Evolutionary conservation across 1,140 invertebrate species (phyloP).

Genomic region (Drosophila lacteicornis): DNA sequence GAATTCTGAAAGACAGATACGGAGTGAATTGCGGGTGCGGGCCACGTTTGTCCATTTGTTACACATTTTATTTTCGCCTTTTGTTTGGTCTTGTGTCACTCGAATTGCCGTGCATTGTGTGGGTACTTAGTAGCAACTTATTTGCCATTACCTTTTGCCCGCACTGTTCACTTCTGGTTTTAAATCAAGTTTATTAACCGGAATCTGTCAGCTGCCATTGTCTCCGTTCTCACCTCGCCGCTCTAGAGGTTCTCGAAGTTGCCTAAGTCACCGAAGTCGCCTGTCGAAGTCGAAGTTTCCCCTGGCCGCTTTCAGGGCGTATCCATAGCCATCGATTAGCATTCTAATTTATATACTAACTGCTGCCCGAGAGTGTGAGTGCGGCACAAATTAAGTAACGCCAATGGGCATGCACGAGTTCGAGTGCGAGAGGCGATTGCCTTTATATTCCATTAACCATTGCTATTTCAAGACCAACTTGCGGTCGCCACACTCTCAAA

Average conservation of each 20-base stretch:
- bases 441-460: slow-evolving; percentile 22
- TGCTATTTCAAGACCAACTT: slow-evolving; percentile 57
- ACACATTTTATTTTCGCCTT: slow-evolving; percentile 65
- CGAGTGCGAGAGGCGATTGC: slow-evolving; percentile 19
- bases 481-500: slow-evolving; percentile 8
- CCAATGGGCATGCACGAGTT: slow-evolving; percentile 73
- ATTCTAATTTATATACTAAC: slow-evolving; percentile 83
- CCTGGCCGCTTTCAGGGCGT: slow-evolving; percentile 68
- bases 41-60: slow-evolving; percentile 72
- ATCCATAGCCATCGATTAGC: slow-evolving; percentile 78
- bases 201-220: slow-evolving; percentile 69
- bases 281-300: slow-evolving; percentile 15
- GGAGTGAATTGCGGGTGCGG: slow-evolving; percentile 57
- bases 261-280: neutral
- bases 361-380: slow-evolving; percentile 36
- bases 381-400: slow-evolving; percentile 66
- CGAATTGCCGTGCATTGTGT: slow-evolving; percentile 41
- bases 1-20: slow-evolving; percentile 1
- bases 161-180: slow-evolving; percentile 74
- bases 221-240: slow-evolving; percentile 21
- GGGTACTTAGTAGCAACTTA: slow-evolving; percentile 76
- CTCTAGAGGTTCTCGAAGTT: slow-evolving; percentile 13
- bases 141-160: slow-evolving; percentile 62
- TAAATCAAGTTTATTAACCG: slow-evolving; percentile 84
- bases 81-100: slow-evolving; percentile 49